phyloP scores from a whole-genome alignment of 2,113 vertebrate genomes.

The Monarcha castaneiventris region DNA sequence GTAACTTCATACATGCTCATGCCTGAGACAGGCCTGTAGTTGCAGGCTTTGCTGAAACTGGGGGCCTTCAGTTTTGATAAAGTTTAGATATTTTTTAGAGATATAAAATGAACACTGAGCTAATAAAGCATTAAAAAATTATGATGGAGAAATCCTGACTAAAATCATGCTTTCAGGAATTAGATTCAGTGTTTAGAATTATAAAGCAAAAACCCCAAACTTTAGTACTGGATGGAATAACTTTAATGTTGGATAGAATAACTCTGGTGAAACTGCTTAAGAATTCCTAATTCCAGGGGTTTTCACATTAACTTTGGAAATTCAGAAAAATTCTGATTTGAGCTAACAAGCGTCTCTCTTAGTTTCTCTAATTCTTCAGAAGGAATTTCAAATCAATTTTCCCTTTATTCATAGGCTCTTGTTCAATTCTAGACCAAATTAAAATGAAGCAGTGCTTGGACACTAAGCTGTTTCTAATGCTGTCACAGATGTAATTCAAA shows the following conservation, averaged over 20 bases:
- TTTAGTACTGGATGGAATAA: neutral
- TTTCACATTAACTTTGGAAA: neutral
- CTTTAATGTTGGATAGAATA: neutral
- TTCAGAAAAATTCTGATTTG: neutral
- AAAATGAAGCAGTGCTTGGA: neutral
- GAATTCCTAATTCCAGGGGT: neutral
- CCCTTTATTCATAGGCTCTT: neutral
- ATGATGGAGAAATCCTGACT: neutral
- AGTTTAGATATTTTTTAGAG: neutral
- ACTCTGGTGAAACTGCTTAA: neutral
- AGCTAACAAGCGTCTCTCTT: neutral
- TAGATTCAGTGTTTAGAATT: neutral
- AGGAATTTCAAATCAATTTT: neutral
- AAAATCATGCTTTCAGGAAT: neutral
- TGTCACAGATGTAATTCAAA: neutral
- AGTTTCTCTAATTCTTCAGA: neutral
- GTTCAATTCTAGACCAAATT: neutral
- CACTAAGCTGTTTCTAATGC: neutral
- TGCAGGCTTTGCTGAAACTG: neutral
- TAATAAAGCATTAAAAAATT: neutral
- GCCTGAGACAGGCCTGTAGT: neutral
- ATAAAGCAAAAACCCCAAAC: accelerated
- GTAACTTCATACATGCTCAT: neutral
- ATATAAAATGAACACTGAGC: neutral
- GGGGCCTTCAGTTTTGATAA: neutral